Conservation (phyloP, 2,113 vertebrate genomes). For the Campylomormyrus numenius region DNA sequence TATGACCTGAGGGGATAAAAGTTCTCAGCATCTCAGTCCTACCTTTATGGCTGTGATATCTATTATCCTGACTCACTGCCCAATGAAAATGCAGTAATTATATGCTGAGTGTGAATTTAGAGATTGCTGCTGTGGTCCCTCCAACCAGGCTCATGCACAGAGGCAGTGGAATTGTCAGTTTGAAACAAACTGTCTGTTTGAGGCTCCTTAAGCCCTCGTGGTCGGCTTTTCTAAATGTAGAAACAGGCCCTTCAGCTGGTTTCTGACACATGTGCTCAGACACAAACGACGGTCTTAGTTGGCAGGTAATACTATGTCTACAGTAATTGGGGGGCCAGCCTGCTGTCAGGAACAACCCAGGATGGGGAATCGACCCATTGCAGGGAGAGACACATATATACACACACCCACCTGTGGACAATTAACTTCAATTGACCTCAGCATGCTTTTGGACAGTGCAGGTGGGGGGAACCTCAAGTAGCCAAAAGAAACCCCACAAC, state of each 20-base stretch:
- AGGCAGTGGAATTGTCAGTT: not conserved
- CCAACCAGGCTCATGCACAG: not conserved
- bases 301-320: not conserved
- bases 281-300: not conserved
- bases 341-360: not conserved
- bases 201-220: not conserved
- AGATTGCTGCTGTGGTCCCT: not conserved
- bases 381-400: too few species aligned
- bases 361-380: too few species aligned
- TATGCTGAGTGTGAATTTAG: not conserved
- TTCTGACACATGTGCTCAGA: not conserved
- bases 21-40: not conserved
- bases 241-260: not conserved
- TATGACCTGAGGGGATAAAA: not conserved
- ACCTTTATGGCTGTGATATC: not conserved
- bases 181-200: not conserved
- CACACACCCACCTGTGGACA: too few species aligned
- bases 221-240: not conserved
- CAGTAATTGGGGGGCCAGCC: not conserved
- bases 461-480: too few species aligned
- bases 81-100: not conserved
- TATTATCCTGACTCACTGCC: not conserved
- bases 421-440: too few species aligned
- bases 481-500: too few species aligned
- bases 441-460: too few species aligned